Evolutionary conservation across 30 jellyfish, hydroid and myxozoan genomes (phyloP).

Genomic region (Chironex yamaguchii): DNA sequence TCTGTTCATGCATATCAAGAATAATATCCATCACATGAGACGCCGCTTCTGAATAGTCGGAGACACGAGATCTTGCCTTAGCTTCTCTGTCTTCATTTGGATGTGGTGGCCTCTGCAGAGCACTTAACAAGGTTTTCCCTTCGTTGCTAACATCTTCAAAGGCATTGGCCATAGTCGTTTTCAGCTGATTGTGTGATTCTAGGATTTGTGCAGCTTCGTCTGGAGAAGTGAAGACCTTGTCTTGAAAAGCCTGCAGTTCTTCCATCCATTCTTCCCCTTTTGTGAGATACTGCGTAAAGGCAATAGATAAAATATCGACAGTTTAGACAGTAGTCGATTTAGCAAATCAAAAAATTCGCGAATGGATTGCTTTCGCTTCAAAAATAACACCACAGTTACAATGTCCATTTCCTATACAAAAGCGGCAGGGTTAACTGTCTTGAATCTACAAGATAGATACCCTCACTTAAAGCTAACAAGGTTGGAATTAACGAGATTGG

Average conservation of each 20-base stretch:
- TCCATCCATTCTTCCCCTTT: constrained; percentile 84
- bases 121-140: constrained; percentile 87
- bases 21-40: constrained; percentile 97
- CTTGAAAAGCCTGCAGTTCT: constrained; percentile 74
- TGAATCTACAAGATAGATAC: no score
- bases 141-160: constrained; percentile 81
- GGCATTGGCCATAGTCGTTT: constrained; percentile 83
- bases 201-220: constrained; percentile 63
- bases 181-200: constrained; percentile 54
- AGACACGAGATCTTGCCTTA: constrained; percentile 93
- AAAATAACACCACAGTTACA: no score
- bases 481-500: no score
- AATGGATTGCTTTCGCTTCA: no score
- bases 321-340: no score
- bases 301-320: no score
- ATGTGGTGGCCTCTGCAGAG: constrained; percentile 87
- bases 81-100: constrained; percentile 80
- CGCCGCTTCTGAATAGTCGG: constrained; percentile 96
- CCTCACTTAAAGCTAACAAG: no score
- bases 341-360: no score
- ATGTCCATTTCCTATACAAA: no score
- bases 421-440: no score
- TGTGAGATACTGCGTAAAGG: constrained; percentile 76
- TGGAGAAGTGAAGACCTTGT: constrained; percentile 28
- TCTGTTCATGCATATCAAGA: constrained; percentile 91